phyloP scores from a whole-genome alignment of 2,113 vertebrate genomes.

The Zosterops pallidus region DNA sequence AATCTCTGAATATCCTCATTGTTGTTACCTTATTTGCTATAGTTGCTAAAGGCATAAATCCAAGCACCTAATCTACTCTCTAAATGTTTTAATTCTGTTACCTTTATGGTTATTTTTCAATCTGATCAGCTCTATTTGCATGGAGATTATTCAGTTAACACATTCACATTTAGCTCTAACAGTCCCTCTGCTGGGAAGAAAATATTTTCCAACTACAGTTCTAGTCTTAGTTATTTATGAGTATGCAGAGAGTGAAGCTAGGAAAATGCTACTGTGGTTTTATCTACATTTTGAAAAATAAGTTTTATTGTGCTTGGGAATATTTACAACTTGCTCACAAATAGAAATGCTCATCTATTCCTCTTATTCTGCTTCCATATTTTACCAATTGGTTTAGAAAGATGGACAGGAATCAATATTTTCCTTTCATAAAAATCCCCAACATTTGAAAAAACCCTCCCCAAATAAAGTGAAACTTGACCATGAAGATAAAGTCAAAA shows the following conservation, averaged over 20 bases:
- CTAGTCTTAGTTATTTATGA: background rate
- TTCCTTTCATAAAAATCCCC: background rate
- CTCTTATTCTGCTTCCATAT: background rate
- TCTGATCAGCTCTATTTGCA: background rate
- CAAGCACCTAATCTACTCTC: background rate
- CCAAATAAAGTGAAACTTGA: background rate
- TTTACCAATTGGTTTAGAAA: background rate
- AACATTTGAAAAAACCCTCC: background rate
- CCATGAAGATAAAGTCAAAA: background rate
- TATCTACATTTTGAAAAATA: background rate
- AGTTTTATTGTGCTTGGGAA: background rate
- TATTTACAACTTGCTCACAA: background rate
- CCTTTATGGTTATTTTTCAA: constrained; percentile 9
- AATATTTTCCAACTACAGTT: background rate
- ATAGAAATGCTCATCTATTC: background rate
- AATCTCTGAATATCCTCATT: background rate
- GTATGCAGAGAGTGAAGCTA: background rate
- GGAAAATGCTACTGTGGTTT: background rate
- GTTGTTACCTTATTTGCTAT: background rate
- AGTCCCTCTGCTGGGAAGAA: background rate
- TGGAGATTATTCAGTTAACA: constrained; percentile 11
- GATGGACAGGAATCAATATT: background rate
- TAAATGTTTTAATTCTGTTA: background rate
- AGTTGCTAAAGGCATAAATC: background rate
- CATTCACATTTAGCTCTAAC: background rate